Evolutionary conservation across 2,113 vertebrate species (phyloP), one percentile per base, ranked within the genome.

Genomic region (Cyrtonyx montezumae): DNA sequence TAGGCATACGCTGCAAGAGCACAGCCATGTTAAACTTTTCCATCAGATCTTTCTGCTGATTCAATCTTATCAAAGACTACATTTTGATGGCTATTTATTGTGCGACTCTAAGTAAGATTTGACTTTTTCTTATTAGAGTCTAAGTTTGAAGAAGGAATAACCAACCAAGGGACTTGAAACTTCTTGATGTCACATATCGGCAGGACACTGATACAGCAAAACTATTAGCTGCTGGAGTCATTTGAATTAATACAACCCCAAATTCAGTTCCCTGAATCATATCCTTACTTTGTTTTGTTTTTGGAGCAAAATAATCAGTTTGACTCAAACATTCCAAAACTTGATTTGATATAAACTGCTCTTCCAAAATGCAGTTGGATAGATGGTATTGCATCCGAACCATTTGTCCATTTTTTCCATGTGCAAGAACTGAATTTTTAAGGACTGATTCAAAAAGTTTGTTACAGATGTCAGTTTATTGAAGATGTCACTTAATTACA

Each of bases 131-230:
- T 46, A 9, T 22, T 43, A 48, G 19, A 53, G 67, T 59, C 87
- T 7, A 67, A 70, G 7, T 30, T 71, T 87, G 25, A 12, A 37
- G 28, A 55, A 87, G 21, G 37, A 49, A 49, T 21, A 68, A 55
- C 21, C 26, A 58, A 7, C 20, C 13, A 28, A 30, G 20, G 37
- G 61, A 21, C 11, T 42, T 92, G 4, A 4, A 42, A 32, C 26
- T 79, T 82, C 56, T 49, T 56, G 25, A 4, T 7, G 3, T 2
- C 26, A n/a, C n/a, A 6, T 5, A 5, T 23, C 30, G 59, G 32
- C 7, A 23, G 8, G 0, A 51, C 18, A 15, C 9, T 1, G 3
- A 20, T 28, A 30, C 13, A n/a, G 20, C 6, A 43, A 21, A 46
- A 8, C 13, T 51, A 5, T 28, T 40, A 8, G 16, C 55, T 40